Base-by-base conservation (phyloP, 2,797 vertebrate species). In the Ptychadena robeensis region DNA sequence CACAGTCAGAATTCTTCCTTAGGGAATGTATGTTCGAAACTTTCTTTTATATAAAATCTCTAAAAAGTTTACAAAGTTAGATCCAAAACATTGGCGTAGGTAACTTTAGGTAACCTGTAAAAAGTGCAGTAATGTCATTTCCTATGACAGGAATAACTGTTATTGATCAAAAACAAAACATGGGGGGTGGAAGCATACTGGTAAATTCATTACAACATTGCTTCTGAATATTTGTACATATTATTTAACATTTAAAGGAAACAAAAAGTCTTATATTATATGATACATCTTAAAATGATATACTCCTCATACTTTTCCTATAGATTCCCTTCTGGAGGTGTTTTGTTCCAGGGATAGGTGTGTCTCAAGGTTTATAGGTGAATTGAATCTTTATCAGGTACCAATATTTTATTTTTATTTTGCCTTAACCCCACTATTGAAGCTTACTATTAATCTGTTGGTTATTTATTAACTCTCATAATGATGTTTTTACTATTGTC, bases 31-130 rank as follows among this genome's bases (percentile, higher is more conserved):
- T 65, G 27, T 66, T 18, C 67, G 37, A 65, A 83, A 73, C 75
- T 79, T 83, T 83, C 75, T 79, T 83, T 83, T 72, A 78, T 79
- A 59, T 72, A 71, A 78, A 79, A 71, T 83, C 38, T 83, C 72
- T 83, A 63, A 48, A 73, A 81, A 73, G 70, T 73, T 72, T 74
- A 67, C 38, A 67, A 73, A 81, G 57, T 81, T 73, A 73, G n/a
- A 65, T 44, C 5, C 22, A 73, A 53, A 38, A 4, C 11, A 30
- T 34, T 53, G 14, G 61, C 25, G 67, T 30, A 28, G 30, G 37
- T 27, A 73, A 66, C 61, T 81, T 72, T 73, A 48, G 11, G 18
- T 57, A 78, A 68, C 34, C 40, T 78, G 25, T 6, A 77, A 48
- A 31, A 76, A 44, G 15, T 9, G 28, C 44, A 67, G 27, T 35